Evolutionary conservation across 2,888 invertebrate genomes (phyloP).

Genomic region (Noctua pronuba): DNA sequence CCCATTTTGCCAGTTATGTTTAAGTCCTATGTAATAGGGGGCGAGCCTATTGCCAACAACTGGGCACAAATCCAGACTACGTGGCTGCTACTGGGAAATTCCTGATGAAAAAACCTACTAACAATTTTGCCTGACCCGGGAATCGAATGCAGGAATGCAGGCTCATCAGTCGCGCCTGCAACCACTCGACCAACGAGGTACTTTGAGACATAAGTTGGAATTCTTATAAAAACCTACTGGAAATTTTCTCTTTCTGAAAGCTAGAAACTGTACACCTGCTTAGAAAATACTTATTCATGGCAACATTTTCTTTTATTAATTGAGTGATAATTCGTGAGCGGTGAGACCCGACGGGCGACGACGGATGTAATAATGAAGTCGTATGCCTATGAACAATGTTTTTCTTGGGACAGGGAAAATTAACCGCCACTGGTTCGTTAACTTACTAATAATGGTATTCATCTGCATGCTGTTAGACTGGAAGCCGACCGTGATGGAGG

Average conservation of each 20-base stretch:
- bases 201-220: not conserved
- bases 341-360: constrained; percentile 77
- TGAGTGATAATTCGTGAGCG: constrained; percentile 83
- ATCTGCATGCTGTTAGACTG: not conserved
- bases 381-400: constrained; percentile 16
- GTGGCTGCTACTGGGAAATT: too few relatives aligned
- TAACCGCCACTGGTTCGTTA: not conserved
- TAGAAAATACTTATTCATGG: not conserved
- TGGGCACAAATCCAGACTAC: too few relatives aligned
- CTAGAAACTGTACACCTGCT: not conserved
- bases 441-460: too few relatives aligned
- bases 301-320: constrained; percentile 76
- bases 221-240: not conserved
- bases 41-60: too few relatives aligned
- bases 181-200: too few relatives aligned
- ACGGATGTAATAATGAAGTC: constrained; percentile 76
- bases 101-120: too few relatives aligned
- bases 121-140: too few relatives aligned
- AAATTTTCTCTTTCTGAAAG: not conserved
- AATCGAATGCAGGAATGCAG: too few relatives aligned
- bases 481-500: not conserved
- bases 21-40: too few relatives aligned
- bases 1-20: too few relatives aligned
- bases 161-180: too few relatives aligned
- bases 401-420: constrained; percentile 23